phyloP scores from a whole-genome alignment of 2,113 vertebrate species.

The Crocuta crocuta region DNA sequence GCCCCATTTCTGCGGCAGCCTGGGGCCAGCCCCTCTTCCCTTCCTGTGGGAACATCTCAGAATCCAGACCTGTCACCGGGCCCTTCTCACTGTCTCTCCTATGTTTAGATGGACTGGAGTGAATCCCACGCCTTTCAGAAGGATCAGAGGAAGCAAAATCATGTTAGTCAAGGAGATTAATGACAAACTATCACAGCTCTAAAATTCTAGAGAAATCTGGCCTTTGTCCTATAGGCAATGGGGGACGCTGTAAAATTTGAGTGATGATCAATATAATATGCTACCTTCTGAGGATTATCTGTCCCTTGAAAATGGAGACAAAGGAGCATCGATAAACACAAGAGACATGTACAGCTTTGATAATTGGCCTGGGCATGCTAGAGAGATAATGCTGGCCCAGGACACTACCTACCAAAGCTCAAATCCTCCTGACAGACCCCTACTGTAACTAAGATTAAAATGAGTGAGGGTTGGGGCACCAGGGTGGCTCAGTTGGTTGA shows the following conservation, averaged over 20 bases:
- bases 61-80: background rate
- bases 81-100: background rate
- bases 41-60: background rate
- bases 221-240: background rate
- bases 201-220: background rate
- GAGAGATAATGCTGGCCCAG: background rate
- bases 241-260: background rate
- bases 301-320: background rate
- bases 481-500: no score
- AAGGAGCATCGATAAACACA: background rate
- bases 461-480: no score
- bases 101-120: background rate
- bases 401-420: rapidly evolving
- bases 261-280: background rate
- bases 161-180: background rate
- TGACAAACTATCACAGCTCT: background rate
- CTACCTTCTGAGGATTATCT: background rate
- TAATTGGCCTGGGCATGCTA: background rate
- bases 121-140: background rate
- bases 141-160: background rate
- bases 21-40: background rate
- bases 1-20: background rate
- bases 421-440: background rate
- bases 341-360: background rate
- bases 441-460: background rate